Evolutionary conservation across 2,797 vertebrate genomes (phyloP), one percentile per base, ranked within the genome.

Genomic region (Bradypodion ventrale): DNA sequence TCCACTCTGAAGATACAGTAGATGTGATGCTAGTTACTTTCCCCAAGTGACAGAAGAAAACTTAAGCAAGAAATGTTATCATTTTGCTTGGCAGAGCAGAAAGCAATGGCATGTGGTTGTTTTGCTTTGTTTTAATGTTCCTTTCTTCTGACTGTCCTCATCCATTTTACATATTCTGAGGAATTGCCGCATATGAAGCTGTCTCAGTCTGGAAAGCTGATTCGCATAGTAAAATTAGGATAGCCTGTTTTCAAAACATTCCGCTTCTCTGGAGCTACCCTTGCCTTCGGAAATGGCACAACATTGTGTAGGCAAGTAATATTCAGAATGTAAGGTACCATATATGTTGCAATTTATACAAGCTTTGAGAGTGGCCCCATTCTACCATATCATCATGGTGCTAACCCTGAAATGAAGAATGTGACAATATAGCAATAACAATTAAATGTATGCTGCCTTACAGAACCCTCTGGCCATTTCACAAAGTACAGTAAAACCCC

Each of bases 21-120:
- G 35, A 80, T 40, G 25, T 32, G 63, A 69, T 80, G 78, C 52
- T 37, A 60, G 68, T 72, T 72, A 44, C 27, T 32, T 81, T 60
- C 10, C 37, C 60, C 52, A 73, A 5, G 52, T 60, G 49, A 70
- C 13, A 21, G 56, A 46, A 44, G 40, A 62, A 62, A 56, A 79
- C 49, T 35, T 70, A 15, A 70, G 69, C 8, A 23, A 40, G 10
- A 3, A 27, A 25, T 35, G 19, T 19, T 44, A 60, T 73, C 19
- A 81, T 73, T 73, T 81, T 81, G 80, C 80, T 81, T 62, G 68
- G 80, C 40, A 73, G 35, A 81, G 80, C 80, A 81, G 52, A 62
- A 72, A 23, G 6, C 27, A 44, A 7, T 32, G 6, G 40, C 5
- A 40, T 13, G 29, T 23, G 13, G 29, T 27, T 70, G 13, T 5